Conservation (phyloP, 2,797 vertebrate genomes). For the Caiman crocodilus region DNA sequence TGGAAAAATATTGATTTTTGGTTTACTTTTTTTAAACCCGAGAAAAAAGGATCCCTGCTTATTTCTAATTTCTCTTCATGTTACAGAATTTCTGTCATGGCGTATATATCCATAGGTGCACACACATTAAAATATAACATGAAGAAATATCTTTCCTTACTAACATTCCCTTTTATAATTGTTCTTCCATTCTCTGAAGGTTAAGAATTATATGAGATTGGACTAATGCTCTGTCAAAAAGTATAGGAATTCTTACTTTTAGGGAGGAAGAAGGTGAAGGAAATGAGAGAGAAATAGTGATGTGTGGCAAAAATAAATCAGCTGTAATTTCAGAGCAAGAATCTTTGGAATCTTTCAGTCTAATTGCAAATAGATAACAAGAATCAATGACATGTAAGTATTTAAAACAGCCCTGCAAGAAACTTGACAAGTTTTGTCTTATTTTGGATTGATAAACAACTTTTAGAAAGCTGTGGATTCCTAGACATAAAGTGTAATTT, state of each 20-base stretch:
- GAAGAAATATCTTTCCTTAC: not conserved
- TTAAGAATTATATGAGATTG: not conserved
- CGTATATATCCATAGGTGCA: no score
- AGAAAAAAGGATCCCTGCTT: no score
- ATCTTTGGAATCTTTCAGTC: not conserved
- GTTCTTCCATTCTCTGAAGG: not conserved
- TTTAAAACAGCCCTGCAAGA: not conserved
- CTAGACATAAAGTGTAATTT: not conserved
- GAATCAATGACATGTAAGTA: not conserved
- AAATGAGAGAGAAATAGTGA: not conserved
- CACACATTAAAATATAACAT: not conserved
- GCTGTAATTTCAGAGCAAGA: not conserved
- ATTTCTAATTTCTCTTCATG: no score
- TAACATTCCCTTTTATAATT: not conserved
- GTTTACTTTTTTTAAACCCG: no score
- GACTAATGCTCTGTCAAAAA: not conserved
- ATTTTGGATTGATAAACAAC: not conserved
- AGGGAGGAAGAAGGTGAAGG: not conserved
- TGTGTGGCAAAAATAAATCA: not conserved
- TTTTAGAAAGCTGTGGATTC: not conserved
- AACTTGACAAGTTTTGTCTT: not conserved
- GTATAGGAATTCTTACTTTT: not conserved
- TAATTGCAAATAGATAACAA: not conserved
- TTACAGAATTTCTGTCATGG: no score
- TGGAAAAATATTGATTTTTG: no score